These are phyloP conservation scores for Siniperca obscura DNA, from an alignment of 2,797 vertebrate species.

Conservation along the genomic window DNA sequence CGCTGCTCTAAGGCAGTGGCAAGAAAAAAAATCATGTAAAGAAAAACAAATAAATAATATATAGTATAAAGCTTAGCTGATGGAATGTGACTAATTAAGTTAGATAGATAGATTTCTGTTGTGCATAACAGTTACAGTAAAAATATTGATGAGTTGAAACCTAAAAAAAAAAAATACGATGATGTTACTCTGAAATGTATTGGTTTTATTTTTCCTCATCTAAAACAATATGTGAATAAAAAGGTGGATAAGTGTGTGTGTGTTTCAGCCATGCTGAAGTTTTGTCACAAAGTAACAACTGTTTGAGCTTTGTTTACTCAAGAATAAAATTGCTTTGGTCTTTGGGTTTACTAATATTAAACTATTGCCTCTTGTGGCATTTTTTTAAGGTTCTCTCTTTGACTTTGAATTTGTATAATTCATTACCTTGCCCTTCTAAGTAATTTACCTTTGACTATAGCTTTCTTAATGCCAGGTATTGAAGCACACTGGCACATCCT, in stretches of 20 bases:
- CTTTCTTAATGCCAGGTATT: neutral
- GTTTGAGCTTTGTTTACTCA: neutral
- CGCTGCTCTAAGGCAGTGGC: neutral
- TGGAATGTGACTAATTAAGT: neutral
- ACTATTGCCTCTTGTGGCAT: neutral
- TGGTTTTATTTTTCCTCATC: neutral
- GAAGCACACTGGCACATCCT: neutral
- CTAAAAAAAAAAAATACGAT: neutral
- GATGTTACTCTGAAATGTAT: neutral
- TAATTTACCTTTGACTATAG: neutral
- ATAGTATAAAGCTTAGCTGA: neutral
- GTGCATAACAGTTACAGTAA: neutral
- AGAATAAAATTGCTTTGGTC: neutral
- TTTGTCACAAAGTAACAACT: neutral
- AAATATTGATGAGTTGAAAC: neutral
- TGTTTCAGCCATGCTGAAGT: neutral
- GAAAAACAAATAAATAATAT: slow-evolving; percentile 7
- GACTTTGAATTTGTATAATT: slow-evolving; percentile 2
- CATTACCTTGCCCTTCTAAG: neutral
- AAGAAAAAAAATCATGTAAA: neutral
- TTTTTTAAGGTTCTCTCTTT: neutral
- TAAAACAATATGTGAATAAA: neutral
- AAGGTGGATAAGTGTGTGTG: neutral
- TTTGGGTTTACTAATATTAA: neutral
- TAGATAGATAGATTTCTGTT: neutral